phyloP scores from a whole-genome alignment of 2,113 vertebrate species.

The Sebastes schlegelii region DNA sequence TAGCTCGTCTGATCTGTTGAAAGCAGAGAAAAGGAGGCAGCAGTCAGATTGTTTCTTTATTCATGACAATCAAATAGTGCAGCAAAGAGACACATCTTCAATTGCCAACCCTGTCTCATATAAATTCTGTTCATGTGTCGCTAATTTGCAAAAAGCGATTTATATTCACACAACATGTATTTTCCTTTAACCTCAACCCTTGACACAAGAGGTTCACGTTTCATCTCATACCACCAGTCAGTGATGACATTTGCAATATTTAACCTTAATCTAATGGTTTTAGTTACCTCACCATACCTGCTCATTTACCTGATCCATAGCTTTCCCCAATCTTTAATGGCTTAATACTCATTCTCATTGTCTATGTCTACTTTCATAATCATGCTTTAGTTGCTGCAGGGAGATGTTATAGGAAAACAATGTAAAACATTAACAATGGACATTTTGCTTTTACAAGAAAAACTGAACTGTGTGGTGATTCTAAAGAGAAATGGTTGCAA shows the following conservation, averaged over 20 bases:
- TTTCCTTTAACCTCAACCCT: background rate
- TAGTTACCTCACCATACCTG: background rate
- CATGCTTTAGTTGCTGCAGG: background rate
- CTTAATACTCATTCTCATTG: background rate
- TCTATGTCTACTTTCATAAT: background rate
- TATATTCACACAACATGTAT: background rate
- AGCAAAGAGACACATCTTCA: background rate
- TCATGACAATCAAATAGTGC: constrained; percentile 4
- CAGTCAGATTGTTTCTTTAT: constrained; percentile 13
- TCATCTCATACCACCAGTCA: background rate
- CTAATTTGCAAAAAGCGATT: background rate
- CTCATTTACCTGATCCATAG: background rate
- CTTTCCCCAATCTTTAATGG: background rate
- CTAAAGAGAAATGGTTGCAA: background rate
- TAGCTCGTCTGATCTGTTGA: constrained; percentile 25
- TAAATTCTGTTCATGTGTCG: constrained; percentile 1
- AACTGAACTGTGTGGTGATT: background rate
- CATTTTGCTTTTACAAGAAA: background rate
- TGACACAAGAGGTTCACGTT: background rate
- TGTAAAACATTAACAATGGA: background rate
- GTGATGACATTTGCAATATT: background rate
- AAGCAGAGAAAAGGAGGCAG: constrained; percentile 15
- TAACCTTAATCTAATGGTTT: background rate
- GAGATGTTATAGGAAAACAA: background rate
- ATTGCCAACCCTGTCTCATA: background rate